Base-by-base conservation (phyloP, 2,797 vertebrate species). In the Eremophila alpestris region DNA sequence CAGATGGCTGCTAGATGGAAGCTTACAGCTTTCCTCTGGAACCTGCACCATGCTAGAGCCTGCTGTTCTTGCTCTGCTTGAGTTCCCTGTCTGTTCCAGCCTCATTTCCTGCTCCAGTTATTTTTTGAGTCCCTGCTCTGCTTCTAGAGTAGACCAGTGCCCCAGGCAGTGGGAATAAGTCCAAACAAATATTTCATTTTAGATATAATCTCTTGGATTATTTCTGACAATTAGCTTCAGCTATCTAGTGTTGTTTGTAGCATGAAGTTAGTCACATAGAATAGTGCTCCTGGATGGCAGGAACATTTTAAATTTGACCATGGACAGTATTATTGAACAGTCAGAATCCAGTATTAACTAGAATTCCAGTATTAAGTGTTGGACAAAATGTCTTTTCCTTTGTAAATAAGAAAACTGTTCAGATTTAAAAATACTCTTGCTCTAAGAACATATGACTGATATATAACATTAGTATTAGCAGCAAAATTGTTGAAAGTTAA, bases 211-310 rank as follows among this genome's bases (percentile, higher is more conserved):
- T 77, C 64, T 36, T 40, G 52, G 64, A 83, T 80, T 86, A 77
- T 80, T 93, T 79, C 67, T 76, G 67, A 56, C 49, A 93, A 76
- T 65, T 64, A 89, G 70, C 30, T 91, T 83, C 85, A 91, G 48
- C 13, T 74, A 29, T 46, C 48, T 38, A 59, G 9, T 40, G 16
- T 23, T 76, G 6, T 65, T 58, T 70, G 36, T 58, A 68, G 55
- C 5, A 5, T 54, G 22, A 56, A 69, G 43, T 54, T 54, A 69
- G 34, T 75, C 55, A 83, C 51, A 67, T 4, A 36, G 18, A 54
- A 20, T 46, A 65, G 11, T 4, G 2, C 30, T 83, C 67, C 49
- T 77, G 68, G 43, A 63, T 68, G 30, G 62, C 68, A 90, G 32
- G 5, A 89, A 63, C 30, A 62, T 83, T 89, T 70, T 59, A 4